phyloP scores from a whole-genome alignment of 2,797 vertebrate species.

The Muraenolepis orangiensis region DNA sequence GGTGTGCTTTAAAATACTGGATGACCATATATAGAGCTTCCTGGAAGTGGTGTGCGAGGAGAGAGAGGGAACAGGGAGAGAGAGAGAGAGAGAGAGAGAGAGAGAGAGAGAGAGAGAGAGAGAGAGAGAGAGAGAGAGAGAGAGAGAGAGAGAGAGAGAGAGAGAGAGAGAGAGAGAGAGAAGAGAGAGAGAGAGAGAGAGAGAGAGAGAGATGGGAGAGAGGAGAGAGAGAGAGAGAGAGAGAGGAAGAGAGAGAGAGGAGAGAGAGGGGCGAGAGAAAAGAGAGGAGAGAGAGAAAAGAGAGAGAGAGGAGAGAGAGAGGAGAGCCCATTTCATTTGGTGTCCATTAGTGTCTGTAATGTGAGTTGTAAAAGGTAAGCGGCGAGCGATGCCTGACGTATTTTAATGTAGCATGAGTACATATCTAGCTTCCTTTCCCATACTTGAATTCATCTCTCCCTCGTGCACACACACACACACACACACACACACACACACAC shows the following conservation, averaged over 20 bases:
- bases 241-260: no score
- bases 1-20: slow-evolving; percentile 10
- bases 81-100: not conserved
- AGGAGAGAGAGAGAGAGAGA: no score
- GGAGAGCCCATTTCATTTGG: slow-evolving; percentile 18
- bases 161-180: no score
- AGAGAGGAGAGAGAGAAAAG: no score
- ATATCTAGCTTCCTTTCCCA: slow-evolving; percentile 18
- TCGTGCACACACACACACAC: not conserved
- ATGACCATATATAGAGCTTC: slow-evolving; percentile 4
- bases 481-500: not conserved
- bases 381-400: slow-evolving; percentile 22
- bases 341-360: slow-evolving; percentile 32
- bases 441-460: slow-evolving; percentile 15
- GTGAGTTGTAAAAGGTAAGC: slow-evolving; percentile 22
- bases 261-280: no score
- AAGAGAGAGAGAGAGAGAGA: no score
- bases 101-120: no score
- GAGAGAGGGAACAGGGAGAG: no score
- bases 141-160: no score
- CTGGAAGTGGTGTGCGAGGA: slow-evolving; percentile 23
- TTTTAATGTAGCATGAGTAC: slow-evolving; percentile 34
- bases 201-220: no score
- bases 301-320: not conserved
- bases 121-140: no score